Evolutionary conservation across 1,140 invertebrate species (phyloP).

Genomic region (Heliconius nattereri): DNA sequence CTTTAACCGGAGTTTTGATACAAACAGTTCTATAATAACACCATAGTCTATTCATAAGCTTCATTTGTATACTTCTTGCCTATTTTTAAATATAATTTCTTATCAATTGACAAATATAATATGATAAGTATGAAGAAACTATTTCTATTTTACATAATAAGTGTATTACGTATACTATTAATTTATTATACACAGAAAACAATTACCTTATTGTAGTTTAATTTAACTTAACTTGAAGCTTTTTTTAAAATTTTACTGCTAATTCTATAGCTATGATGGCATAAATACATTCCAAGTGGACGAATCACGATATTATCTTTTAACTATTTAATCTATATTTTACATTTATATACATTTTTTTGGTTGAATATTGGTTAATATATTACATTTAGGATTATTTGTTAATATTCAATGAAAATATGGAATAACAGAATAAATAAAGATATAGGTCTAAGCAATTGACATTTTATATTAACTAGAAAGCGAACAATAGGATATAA

Average conservation of each 20-base stretch:
- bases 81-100: conserved; percentile 34
- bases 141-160: background rate
- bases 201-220: background rate
- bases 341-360: conserved; percentile 45
- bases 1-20: conserved; percentile 57
- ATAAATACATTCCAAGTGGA: conserved; percentile 64
- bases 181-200: conserved; percentile 5
- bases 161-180: conserved; percentile 29
- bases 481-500: conserved; percentile 21
- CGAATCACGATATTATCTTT: conserved; percentile 61
- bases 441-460: conserved; percentile 75
- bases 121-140: conserved; percentile 23
- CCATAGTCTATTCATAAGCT: conserved; percentile 54
- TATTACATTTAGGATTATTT: conserved; percentile 25
- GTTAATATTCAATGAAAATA: background rate
- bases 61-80: conserved; percentile 47
- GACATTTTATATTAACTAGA: conserved; percentile 49
- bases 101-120: conserved; percentile 37
- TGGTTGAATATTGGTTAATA: background rate
- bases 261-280: conserved; percentile 23
- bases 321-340: conserved; percentile 34
- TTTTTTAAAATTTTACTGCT: conserved; percentile 18
- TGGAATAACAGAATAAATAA: background rate
- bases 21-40: conserved; percentile 45
- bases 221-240: conserved; percentile 8